Evolutionary conservation across 2,797 vertebrate species (phyloP), one percentile per base, ranked within the genome.

Genomic region (Propithecus perrieri): DNA sequence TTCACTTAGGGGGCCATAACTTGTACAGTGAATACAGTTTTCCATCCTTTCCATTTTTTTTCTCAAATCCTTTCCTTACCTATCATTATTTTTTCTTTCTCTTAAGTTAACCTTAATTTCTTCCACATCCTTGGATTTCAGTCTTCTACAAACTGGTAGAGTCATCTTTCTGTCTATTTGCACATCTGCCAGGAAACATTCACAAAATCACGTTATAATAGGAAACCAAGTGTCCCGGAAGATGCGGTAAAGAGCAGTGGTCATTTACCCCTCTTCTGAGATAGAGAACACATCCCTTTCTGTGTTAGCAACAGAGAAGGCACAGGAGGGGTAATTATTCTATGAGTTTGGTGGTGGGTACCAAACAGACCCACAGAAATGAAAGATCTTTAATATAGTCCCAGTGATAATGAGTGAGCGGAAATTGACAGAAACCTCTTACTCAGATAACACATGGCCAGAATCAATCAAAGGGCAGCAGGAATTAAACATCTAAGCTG

Each of bases 381-480:
- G n/a, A 30, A 94, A 96, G 95, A 83, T 61, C 89, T 94, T 91
- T 94, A 92, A 92, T 55, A 94, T 8, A 63, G 83, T 91, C 61
- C 33, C 43, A 41, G 24, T 74, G 95, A 97, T 65, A 95, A 94
- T 79, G 61, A 91, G 53, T 75, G 55, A 97, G 69, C 79, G 57
- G 74, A 91, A 96, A 97, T 78, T 86, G 96, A 97, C 79, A 94
- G 96, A 95, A 53, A 83, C 43, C 79, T 89, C 91, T 94, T 85
- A 69, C n/a, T 92, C 84, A 95, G 97, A 96, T 94, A 95, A 53
- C 63, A 84, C 50, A 57, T 89, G 55, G 67, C 28, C 86, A 89
- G 79, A 96, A 97, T 97, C 93, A 95, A 94, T 97, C 95, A 63
- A 91, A 97, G 89, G 92, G 89, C 89, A 96, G 26, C 61, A 91